These are phyloP conservation scores for Baccha elongata DNA, from an alignment of 2,888 invertebrate genomes.

Conservation along the genomic window DNA sequence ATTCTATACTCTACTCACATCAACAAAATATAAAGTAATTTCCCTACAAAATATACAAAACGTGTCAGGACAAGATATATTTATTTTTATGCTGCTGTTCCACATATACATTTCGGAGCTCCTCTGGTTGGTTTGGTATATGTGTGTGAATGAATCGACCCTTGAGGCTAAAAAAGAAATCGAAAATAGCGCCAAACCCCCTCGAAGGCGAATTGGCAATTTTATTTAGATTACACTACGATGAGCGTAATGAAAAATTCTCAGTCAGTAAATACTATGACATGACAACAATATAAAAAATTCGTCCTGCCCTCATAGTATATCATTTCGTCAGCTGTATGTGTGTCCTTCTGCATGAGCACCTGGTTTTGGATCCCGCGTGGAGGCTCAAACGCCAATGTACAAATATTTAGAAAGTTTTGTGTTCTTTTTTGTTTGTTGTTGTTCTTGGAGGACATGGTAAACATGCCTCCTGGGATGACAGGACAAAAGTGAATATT, in stretches of 20 bases:
- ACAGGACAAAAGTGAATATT: neutral
- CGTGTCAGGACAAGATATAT: conserved; percentile 18
- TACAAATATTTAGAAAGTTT: conserved; percentile 19
- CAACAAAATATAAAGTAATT: conserved; percentile 32
- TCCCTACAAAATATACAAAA: conserved; percentile 34
- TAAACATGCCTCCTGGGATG: neutral
- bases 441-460: neutral
- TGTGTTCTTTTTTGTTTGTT: neutral
- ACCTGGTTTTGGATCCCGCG: conserved; percentile 14
- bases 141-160: neutral
- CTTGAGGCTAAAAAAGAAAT: conserved; percentile 45
- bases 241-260: conserved; percentile 27
- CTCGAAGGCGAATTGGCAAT: conserved; percentile 54
- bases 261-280: neutral
- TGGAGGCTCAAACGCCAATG: neutral
- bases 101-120: neutral
- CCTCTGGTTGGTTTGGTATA: no score
- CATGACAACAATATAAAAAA: neutral
- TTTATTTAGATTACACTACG: conserved; percentile 51
- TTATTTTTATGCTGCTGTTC: conserved; percentile 1
- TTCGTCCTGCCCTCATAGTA: neutral
- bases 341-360: conserved; percentile 18
- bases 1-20: neutral
- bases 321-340: neutral
- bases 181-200: conserved; percentile 47